Percentiles rank a stretch among this genome's conserved stretches.
Evolutionary conservation across 2,797 vertebrate species (phyloP).

Genomic region (Novumbra hubbsi): DNA sequence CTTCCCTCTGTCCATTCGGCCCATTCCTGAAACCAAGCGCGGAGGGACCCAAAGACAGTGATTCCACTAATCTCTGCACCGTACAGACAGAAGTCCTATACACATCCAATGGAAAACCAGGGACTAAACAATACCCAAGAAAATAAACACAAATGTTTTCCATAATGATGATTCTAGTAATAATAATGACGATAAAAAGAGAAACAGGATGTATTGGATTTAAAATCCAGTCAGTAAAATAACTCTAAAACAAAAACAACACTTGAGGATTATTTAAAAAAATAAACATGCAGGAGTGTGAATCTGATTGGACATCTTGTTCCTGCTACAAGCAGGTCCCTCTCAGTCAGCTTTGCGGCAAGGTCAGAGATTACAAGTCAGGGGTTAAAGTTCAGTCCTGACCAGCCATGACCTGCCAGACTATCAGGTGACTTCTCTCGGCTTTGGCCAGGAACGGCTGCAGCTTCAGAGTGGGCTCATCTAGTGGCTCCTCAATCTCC

Average conservation of each 20-base stretch:
- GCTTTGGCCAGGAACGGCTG: conserved; percentile 90
- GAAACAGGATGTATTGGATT: conserved; percentile 30
- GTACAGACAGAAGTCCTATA: conserved; percentile 3
- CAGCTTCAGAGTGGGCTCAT: conserved; percentile 81
- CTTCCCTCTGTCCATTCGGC: not conserved
- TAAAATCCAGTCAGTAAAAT: conserved; percentile 32
- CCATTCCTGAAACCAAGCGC: not conserved
- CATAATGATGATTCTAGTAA: conserved; percentile 38
- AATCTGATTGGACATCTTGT: conserved; percentile 17
- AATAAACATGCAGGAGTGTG: conserved; percentile 59
- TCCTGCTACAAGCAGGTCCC: conserved; percentile 7
- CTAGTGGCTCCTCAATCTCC: conserved; percentile 78
- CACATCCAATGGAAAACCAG: conserved; percentile 15
- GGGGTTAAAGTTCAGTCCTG: conserved; percentile 72
- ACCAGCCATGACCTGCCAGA: conserved; percentile 88
- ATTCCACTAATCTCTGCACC: conserved; percentile 19
- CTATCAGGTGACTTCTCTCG: conserved; percentile 96
- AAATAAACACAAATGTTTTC: conserved; percentile 31
- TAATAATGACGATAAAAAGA: conserved; percentile 38
- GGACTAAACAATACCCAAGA: conserved; percentile 22
- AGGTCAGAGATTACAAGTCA: conserved; percentile 9
- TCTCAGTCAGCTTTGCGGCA: conserved; percentile 17
- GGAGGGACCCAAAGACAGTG: not conserved
- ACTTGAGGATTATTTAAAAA: conserved; percentile 48
- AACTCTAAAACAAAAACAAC: conserved; percentile 7